Conservation (phyloP, 2,797 vertebrate genomes). For the Megalops cyprinoides region DNA sequence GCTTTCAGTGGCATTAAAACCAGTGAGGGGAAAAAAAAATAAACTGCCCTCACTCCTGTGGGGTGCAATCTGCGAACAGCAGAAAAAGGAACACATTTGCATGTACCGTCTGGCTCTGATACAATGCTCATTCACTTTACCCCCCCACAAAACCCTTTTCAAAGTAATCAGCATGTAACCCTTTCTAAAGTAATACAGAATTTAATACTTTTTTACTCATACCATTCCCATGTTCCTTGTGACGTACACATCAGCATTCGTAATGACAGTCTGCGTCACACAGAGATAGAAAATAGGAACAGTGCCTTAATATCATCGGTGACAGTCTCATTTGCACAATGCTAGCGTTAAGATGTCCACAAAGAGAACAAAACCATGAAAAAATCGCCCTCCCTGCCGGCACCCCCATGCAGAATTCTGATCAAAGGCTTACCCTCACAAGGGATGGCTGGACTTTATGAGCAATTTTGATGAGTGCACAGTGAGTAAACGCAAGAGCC, state of each 20-base stretch:
- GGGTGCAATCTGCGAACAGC: not conserved
- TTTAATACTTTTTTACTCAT: too few relatives aligned
- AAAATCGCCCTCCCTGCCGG: too few relatives aligned
- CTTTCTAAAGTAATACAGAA: not conserved
- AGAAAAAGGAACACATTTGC: not conserved
- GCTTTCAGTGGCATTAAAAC: not conserved
- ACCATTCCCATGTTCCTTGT: not conserved
- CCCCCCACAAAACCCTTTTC: not conserved
- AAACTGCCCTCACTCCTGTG: not conserved
- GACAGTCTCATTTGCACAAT: not conserved
- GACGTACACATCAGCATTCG: not conserved
- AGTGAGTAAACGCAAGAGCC: not conserved
- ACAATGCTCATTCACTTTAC: not conserved
- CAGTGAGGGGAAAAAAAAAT: not conserved
- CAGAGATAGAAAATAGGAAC: not conserved
- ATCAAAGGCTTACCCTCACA: not conserved
- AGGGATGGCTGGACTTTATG: not conserved
- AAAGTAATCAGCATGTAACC: not conserved
- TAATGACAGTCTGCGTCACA: not conserved
- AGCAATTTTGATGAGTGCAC: slow-evolving; percentile 7
- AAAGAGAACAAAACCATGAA: not conserved
- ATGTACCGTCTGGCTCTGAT: not conserved
- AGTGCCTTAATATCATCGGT: not conserved
- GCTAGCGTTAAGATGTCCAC: not conserved
- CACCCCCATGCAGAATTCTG: not conserved